Conservation (phyloP, 2,113 vertebrate species). For the Tenebrosternarchus preto region DNA sequence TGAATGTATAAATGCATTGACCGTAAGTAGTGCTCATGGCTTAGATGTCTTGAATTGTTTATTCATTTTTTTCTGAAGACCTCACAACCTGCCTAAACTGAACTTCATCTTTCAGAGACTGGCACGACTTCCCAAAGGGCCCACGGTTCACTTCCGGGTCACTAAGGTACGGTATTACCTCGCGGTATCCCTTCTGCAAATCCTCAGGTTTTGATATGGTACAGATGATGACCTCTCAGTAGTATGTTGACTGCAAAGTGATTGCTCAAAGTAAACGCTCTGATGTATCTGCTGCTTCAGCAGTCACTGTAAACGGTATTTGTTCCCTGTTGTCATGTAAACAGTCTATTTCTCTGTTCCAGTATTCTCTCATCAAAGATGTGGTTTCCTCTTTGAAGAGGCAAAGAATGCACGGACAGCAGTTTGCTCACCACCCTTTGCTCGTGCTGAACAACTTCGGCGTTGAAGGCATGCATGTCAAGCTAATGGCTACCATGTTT, state of each 20-base stretch:
- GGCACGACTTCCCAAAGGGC: conserved; percentile 87
- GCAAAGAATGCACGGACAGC: conserved; percentile 91
- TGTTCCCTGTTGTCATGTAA: neutral
- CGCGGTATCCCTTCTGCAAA: neutral
- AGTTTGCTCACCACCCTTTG: conserved; percentile 86
- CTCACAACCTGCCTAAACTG: neutral
- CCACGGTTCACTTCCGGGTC: conserved; percentile 83
- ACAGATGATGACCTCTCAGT: conserved; percentile 63
- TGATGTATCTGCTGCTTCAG: conserved; percentile 55
- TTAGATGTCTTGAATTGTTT: neutral
- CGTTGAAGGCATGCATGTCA: conserved; percentile 84
- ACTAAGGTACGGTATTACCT: conserved; percentile 74
- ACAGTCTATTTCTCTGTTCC: neutral
- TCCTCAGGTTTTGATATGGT: neutral
- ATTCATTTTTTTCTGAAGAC: no score
- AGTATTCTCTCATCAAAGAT: conserved; percentile 87
- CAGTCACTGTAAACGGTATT: neutral
- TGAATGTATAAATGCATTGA: neutral
- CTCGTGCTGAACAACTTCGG: conserved; percentile 91
- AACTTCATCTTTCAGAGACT: conserved; percentile 74
- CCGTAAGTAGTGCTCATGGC: neutral
- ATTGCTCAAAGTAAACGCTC: conserved; percentile 76
- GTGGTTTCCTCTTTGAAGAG: conserved; percentile 86
- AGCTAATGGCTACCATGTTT: conserved; percentile 92
- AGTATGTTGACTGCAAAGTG: conserved; percentile 63